Conservation (phyloP, 2,797 vertebrate genomes). For the Iguana delicatissima region DNA sequence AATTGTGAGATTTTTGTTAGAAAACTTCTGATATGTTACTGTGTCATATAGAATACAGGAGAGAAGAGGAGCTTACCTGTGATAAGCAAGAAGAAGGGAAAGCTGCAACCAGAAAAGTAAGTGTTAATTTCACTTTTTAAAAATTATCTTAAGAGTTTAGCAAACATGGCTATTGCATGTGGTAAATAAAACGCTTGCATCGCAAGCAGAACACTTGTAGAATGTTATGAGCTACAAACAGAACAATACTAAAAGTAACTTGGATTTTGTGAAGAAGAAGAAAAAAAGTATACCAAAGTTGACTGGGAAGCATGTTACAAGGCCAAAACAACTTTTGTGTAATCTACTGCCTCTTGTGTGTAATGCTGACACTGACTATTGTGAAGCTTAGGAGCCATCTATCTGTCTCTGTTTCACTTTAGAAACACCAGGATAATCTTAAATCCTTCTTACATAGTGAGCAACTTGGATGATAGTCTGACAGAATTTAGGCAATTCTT, state of each 20-base stretch:
- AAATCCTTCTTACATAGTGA: not conserved
- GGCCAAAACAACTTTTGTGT: not conserved
- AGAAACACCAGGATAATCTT: not conserved
- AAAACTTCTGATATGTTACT: slow-evolving; percentile 40
- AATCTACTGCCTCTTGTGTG: not conserved
- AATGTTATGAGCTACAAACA: not conserved
- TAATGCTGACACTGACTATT: not conserved
- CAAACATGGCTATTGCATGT: not conserved
- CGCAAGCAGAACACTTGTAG: too few relatives aligned
- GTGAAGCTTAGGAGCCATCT: not conserved
- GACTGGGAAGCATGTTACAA: not conserved
- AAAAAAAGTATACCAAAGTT: not conserved
- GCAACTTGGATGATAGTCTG: not conserved
- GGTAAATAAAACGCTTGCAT: not conserved
- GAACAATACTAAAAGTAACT: not conserved
- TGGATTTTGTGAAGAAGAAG: not conserved
- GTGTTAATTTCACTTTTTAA: slow-evolving; percentile 61
- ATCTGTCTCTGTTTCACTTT: not conserved
- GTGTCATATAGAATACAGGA: slow-evolving; percentile 71
- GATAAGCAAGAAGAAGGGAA: slow-evolving; percentile 84
- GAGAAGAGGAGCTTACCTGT: slow-evolving; percentile 79
- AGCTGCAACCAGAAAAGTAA: slow-evolving; percentile 82
- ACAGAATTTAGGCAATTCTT: not conserved
- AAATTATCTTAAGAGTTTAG: not conserved
- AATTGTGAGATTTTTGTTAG: not conserved